Base-by-base conservation (phyloP, 2,113 vertebrate genomes). In the Picathartes gymnocephalus region DNA sequence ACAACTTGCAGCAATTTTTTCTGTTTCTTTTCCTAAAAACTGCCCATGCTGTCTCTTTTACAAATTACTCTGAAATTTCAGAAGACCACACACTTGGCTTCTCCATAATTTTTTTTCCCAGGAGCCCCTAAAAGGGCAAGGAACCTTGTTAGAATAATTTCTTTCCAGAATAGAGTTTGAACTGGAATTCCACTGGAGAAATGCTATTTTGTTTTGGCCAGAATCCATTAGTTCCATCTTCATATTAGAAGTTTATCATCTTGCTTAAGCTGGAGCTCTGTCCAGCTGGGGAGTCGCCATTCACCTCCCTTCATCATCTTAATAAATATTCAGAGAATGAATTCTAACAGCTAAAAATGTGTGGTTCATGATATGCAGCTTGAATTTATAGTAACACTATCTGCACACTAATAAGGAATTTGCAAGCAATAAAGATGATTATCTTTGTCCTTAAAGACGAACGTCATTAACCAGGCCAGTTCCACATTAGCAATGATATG, bases 141-240 rank as follows among this genome's bases (percentile, higher is more conserved):
- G 57, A 96, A 88, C 40, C 44, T 74, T 81, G 81, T 81, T 74
- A 94, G 24, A 90, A 96, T 91, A 31, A 56, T 96, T 97, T 96
- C 96, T 96, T 97, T 98, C 96, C 97, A 97, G 95, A 94, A 69
- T 9, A 70, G 90, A 93, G 78, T 96, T 97, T 97, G 91, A 97
- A 96, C 93, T 96, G 88, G 91, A 97, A 98, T 98, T 98, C 97
- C 94, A 82, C 48, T 92, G 70, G 61, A 96, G 93, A 97, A 97
- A 93, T 90, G 93, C 72, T 97, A 91, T 97, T 96, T 97, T 90
- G 50, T 80, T 83, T 94, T 98, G 98, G 98, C 96, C 74, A 37
- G 62, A 66, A 97, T 97, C 97, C 98, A 97, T 72, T 79, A 95
- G 97, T 97, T 97, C 98, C 97, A 98, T 98, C 98, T 98, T 98